Conservation (phyloP, 2,797 vertebrate species). For the Sciurus vulgaris region DNA sequence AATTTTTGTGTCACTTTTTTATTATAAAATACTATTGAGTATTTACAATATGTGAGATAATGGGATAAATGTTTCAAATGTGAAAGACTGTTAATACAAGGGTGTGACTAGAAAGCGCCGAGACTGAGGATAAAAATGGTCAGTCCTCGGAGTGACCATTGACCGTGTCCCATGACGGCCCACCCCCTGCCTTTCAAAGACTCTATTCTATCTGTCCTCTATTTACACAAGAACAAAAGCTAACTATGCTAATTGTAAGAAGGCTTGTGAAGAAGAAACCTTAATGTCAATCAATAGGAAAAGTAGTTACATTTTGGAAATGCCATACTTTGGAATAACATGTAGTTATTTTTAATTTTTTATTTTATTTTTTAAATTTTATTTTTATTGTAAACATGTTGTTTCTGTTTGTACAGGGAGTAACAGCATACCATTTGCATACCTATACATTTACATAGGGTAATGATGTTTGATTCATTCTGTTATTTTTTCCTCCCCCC, state of each 20-base stretch:
- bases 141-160: neutral
- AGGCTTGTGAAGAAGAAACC: constrained; percentile 19
- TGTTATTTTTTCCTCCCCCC: too few species aligned
- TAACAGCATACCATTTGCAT: too few species aligned
- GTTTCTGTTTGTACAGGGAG: too few species aligned
- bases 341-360: too few species aligned
- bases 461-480: too few species aligned
- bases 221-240: neutral
- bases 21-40: neutral
- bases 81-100: neutral
- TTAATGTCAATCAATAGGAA: constrained; percentile 29
- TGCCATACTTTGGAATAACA: neutral
- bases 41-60: neutral
- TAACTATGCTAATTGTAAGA: neutral
- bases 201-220: neutral
- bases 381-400: too few species aligned
- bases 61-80: neutral
- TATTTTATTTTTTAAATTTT: too few species aligned
- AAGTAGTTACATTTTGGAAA: constrained; percentile 28
- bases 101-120: neutral
- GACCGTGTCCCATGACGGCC: neutral
- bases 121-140: neutral
- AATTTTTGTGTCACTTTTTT: neutral
- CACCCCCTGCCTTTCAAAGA: neutral
- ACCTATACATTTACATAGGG: too few species aligned